Conservation (phyloP, 2,797 vertebrate species). For the Nothura maculosa region DNA sequence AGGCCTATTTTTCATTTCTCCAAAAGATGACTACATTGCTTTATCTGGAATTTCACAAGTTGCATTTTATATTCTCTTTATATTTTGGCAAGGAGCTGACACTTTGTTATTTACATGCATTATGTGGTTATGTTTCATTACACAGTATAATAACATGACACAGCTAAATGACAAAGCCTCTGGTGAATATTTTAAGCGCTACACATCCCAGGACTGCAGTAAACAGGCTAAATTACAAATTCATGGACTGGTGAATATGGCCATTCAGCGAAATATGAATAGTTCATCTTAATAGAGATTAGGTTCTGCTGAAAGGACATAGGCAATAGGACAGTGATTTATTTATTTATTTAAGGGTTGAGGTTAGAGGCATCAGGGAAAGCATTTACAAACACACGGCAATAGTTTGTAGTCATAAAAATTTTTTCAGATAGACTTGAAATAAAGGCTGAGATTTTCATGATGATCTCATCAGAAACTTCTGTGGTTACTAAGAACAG, state of each 20-base stretch:
- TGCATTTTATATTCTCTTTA: slow-evolving; percentile 33
- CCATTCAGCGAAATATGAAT: slow-evolving; percentile 4
- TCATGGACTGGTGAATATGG: slow-evolving; percentile 8
- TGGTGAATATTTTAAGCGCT: slow-evolving; percentile 21
- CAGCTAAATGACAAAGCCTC: slow-evolving; percentile 58
- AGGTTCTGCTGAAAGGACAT: slow-evolving; percentile 21
- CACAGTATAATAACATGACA: slow-evolving; percentile 51
- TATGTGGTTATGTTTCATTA: slow-evolving; percentile 70
- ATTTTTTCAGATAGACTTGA: not conserved
- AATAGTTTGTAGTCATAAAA: not conserved
- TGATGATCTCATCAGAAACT: not conserved
- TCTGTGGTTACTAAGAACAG: slow-evolving; percentile 9
- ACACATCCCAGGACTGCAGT: slow-evolving; percentile 23
- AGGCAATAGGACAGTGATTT: not conserved
- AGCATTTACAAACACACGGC: not conserved
- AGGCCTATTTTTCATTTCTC: slow-evolving; percentile 7
- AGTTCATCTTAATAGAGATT: slow-evolving; percentile 29
- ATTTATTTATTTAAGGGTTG: slow-evolving; percentile 33
- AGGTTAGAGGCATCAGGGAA: slow-evolving; percentile 30
- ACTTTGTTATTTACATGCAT: slow-evolving; percentile 64
- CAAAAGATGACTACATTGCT: slow-evolving; percentile 1
- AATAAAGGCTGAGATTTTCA: slow-evolving; percentile 17
- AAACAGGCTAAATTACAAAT: slow-evolving; percentile 40
- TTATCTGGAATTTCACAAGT: slow-evolving; percentile 22
- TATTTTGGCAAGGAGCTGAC: slow-evolving; percentile 49